A percentile compares a stretch with the other conserved stretches of the same genome.
These are phyloP conservation scores for Xiphophorus birchmanni DNA, from an alignment of 2,797 vertebrate species.

Conservation along the genomic window DNA sequence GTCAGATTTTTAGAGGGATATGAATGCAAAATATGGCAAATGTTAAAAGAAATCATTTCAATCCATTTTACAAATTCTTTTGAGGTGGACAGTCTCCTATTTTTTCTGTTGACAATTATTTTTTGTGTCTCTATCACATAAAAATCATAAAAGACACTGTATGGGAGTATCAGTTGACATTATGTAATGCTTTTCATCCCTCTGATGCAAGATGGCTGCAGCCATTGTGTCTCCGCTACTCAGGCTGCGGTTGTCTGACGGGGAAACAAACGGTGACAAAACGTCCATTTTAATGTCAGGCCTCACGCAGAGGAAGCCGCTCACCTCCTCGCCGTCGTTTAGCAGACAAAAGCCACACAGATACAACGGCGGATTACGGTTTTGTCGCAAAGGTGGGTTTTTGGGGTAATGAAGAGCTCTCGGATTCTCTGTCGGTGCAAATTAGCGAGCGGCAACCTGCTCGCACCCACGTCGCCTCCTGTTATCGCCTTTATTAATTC, in stretches of 20 bases:
- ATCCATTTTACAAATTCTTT: no score
- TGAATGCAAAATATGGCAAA: no score
- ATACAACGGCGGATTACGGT: conserved; percentile 11
- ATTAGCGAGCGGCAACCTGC: conserved; percentile 39
- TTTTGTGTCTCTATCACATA: not conserved
- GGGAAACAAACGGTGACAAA: not conserved
- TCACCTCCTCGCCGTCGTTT: not conserved
- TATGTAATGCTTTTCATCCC: no score
- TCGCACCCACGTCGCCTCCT: conserved; percentile 9
- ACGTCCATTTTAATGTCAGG: not conserved
- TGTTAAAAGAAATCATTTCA: no score
- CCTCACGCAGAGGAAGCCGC: not conserved
- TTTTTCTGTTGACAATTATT: no score
- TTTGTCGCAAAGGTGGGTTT: conserved; percentile 5
- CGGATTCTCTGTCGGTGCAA: conserved; percentile 44
- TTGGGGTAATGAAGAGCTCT: conserved; percentile 31
- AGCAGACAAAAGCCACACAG: not conserved
- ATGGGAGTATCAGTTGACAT: not conserved
- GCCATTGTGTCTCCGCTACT: not conserved
- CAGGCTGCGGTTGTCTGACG: not conserved
- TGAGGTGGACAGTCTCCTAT: no score
- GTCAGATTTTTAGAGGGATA: no score
- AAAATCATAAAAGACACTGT: not conserved
- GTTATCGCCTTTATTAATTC: conserved; percentile 59
- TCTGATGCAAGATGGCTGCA: not conserved